phyloP scores from a whole-genome alignment of 1,140 invertebrate genomes.

The Drosophila pectinifera region DNA sequence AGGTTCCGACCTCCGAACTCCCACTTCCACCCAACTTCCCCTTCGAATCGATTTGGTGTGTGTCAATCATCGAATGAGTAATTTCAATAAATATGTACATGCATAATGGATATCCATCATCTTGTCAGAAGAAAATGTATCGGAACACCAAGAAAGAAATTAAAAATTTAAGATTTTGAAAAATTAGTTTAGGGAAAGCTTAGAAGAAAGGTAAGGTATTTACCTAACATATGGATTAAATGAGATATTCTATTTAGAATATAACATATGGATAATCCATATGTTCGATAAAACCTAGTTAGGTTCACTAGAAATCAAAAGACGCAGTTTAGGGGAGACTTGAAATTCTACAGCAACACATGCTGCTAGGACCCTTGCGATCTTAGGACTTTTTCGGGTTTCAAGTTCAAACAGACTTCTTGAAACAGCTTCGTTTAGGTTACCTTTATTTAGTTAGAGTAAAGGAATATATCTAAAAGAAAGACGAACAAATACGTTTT shows the following conservation, averaged over 20 bases:
- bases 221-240: too few relatives aligned
- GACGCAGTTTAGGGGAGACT: too few relatives aligned
- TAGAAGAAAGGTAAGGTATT: not conserved
- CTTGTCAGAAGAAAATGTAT: slow-evolving; percentile 20
- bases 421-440: too few relatives aligned
- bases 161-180: slow-evolving; percentile 9
- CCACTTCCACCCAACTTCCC: slow-evolving; percentile 13
- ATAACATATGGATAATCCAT: too few relatives aligned
- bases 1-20: slow-evolving; percentile 39
- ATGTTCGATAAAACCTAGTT: too few relatives aligned
- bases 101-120: slow-evolving; percentile 31
- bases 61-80: slow-evolving; percentile 19
- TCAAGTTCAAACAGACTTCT: not conserved
- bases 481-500: too few relatives aligned
- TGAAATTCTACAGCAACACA: too few relatives aligned
- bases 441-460: too few relatives aligned
- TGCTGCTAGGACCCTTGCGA: not conserved
- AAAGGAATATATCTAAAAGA: too few relatives aligned
- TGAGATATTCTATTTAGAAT: too few relatives aligned
- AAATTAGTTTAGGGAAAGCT: not conserved
- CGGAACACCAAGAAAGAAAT: too few relatives aligned
- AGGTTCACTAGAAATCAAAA: too few relatives aligned
- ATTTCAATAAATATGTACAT: slow-evolving; percentile 34
- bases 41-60: slow-evolving; percentile 27
- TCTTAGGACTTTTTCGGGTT: not conserved